Conservation (phyloP, 2,113 vertebrate genomes). For the Chionis minor region DNA sequence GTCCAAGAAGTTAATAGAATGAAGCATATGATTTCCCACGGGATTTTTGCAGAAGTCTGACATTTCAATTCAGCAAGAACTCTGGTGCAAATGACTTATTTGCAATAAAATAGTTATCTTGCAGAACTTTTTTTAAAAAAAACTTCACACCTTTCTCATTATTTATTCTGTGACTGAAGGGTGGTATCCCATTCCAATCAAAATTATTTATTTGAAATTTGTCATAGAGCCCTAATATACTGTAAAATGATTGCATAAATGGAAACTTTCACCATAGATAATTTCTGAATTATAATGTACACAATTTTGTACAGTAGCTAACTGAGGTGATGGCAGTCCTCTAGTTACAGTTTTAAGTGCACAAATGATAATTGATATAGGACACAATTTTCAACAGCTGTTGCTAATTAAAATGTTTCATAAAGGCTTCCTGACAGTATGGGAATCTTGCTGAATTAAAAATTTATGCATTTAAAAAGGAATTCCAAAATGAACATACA, state of each 20-base stretch:
- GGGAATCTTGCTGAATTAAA: not conserved
- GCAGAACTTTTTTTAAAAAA: not conserved
- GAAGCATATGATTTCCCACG: not conserved
- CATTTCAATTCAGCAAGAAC: not conserved
- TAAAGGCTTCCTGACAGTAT: not conserved
- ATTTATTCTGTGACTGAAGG: not conserved
- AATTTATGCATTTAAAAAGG: not conserved
- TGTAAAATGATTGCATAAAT: not conserved
- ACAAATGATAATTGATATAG: not conserved
- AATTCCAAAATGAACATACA: not conserved
- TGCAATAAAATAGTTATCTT: not conserved
- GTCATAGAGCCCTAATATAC: not conserved
- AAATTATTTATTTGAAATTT: not conserved
- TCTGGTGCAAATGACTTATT: not conserved
- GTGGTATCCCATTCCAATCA: not conserved
- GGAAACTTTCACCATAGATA: not conserved
- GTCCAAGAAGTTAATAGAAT: not conserved
- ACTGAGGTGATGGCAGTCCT: not conserved
- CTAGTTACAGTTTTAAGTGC: not conserved
- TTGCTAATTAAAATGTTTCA: slow-evolving; percentile 20
- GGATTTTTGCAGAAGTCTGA: not conserved
- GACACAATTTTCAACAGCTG: slow-evolving; percentile 1
- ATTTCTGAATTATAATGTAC: not conserved
- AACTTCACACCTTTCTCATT: not conserved
- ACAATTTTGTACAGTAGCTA: not conserved